Conservation (phyloP, 2,113 vertebrate genomes). For the Origma solitaria region DNA sequence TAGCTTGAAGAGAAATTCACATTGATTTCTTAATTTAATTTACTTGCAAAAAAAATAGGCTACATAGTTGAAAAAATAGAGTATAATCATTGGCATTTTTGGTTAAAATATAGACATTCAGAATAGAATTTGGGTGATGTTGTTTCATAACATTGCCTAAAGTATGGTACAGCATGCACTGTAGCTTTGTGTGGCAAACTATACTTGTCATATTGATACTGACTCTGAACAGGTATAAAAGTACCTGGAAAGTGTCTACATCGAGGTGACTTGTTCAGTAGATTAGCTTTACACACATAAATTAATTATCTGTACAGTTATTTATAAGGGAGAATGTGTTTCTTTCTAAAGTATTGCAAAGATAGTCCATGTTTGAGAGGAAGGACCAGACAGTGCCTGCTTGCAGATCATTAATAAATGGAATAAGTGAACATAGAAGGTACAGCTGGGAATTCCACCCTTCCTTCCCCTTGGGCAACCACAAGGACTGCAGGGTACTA, state of each 20-base stretch:
- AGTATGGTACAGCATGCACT: background rate
- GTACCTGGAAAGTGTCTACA: background rate
- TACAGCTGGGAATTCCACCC: background rate
- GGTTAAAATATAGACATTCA: constrained; percentile 34
- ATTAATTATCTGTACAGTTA: background rate
- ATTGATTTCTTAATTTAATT: constrained; percentile 71
- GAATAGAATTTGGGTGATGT: background rate
- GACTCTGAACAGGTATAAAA: background rate
- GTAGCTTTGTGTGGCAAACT: background rate
- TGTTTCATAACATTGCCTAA: background rate
- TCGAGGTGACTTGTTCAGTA: background rate
- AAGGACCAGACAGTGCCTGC: background rate
- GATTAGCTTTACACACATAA: background rate
- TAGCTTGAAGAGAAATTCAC: constrained; percentile 55
- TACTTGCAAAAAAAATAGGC: constrained; percentile 35
- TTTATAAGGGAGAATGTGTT: background rate
- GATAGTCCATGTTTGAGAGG: background rate
- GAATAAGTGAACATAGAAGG: background rate
- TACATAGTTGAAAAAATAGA: constrained; percentile 41
- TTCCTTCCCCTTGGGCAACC: background rate
- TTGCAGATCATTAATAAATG: background rate
- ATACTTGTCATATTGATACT: background rate
- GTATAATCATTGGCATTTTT: constrained; percentile 47
- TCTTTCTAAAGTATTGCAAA: background rate
- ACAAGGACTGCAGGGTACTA: background rate